Conservation (phyloP, 2,888 invertebrate genomes). For the Operophtera brumata region DNA sequence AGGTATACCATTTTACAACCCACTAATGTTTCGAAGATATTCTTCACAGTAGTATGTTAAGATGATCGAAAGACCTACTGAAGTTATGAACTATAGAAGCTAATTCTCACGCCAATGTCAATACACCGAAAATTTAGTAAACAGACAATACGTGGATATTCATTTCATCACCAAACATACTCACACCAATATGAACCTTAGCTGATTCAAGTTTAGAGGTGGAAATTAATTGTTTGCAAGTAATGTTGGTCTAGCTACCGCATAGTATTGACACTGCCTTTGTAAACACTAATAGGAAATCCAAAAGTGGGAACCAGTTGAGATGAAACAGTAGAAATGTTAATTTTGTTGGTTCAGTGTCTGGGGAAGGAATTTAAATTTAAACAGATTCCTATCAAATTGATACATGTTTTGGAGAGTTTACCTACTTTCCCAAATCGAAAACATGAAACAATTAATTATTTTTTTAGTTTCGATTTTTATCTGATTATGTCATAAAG, state of each 20-base stretch:
- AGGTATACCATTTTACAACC: neutral
- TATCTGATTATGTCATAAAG: no score
- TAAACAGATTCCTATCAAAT: slow-evolving; percentile 21
- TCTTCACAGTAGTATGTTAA: slow-evolving; percentile 70
- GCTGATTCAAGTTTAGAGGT: slow-evolving; percentile 30
- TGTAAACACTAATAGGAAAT: slow-evolving; percentile 79
- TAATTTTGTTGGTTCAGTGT: slow-evolving; percentile 63
- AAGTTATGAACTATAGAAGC: slow-evolving; percentile 71
- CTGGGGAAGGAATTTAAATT: slow-evolving; percentile 42
- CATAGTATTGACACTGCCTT: slow-evolving; percentile 73
- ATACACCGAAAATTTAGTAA: slow-evolving; percentile 70
- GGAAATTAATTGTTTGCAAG: slow-evolving; percentile 29
- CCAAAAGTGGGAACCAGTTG: slow-evolving; percentile 77
- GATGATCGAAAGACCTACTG: slow-evolving; percentile 73
- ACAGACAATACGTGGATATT: slow-evolving; percentile 70
- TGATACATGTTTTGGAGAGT: neutral
- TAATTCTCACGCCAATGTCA: slow-evolving; percentile 79
- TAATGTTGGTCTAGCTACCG: slow-evolving; percentile 59
- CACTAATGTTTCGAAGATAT: slow-evolving; percentile 30
- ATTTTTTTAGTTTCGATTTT: neutral
- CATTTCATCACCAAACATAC: slow-evolving; percentile 51
- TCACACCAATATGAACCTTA: slow-evolving; percentile 39
- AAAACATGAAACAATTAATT: neutral
- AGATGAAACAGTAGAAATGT: slow-evolving; percentile 77
- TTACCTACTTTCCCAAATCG: neutral